These are phyloP conservation scores for Lophotis ruficrista DNA, from an alignment of 2,113 vertebrate species.

Conservation along the genomic window DNA sequence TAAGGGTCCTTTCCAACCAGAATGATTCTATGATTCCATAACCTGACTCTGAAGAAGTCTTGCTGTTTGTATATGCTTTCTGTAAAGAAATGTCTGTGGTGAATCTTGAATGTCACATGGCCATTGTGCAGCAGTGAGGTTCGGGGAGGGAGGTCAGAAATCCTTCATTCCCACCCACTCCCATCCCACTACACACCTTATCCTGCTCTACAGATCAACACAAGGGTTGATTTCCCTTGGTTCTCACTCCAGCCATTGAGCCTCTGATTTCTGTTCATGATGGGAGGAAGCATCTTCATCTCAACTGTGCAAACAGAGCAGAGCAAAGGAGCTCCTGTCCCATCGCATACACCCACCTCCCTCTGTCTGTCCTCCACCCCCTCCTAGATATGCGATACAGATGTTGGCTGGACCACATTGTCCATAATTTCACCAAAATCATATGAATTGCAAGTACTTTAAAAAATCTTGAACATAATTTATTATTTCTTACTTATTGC, in stretches of 20 bases:
- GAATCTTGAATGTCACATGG: background rate
- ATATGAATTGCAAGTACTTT: background rate
- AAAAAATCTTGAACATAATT: background rate
- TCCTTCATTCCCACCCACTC: background rate
- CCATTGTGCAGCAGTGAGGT: background rate
- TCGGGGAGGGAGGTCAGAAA: background rate
- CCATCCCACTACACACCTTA: background rate
- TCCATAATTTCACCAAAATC: background rate
- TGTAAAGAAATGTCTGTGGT: background rate
- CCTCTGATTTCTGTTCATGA: background rate
- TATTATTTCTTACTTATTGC: background rate
- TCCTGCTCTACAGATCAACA: background rate
- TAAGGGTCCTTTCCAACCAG: background rate
- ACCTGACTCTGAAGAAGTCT: background rate
- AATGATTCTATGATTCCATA: background rate
- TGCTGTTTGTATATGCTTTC: background rate
- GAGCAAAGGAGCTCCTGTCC: background rate
- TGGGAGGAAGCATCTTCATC: background rate
- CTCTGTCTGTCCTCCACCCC: background rate
- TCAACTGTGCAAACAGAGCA: background rate
- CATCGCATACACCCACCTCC: background rate
- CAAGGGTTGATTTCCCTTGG: background rate
- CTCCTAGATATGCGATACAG: background rate
- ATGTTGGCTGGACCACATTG: background rate
- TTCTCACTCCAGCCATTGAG: background rate